Evolutionary conservation across 2,888 invertebrate genomes (phyloP), one percentile per base, ranked within the genome.

Genomic region (Agrotis segetum): DNA sequence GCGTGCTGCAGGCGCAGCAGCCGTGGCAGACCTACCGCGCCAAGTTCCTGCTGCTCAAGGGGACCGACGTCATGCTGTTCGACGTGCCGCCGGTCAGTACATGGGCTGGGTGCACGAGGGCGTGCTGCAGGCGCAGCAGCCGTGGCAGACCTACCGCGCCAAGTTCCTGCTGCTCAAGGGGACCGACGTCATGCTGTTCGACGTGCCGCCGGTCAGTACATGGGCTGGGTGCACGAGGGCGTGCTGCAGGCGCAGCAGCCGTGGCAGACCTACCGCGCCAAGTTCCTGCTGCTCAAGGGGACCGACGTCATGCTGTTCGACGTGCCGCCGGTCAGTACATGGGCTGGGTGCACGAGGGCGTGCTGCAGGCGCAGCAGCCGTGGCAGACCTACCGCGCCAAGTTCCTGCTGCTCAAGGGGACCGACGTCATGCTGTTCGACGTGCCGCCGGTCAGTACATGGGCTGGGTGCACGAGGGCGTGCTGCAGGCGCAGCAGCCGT

Each of bases 91-190:
- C 99, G 83, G 99, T 56, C 34, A 98, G 94, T 99, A 99, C 95
- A 99, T 99, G 98, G 99, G 99, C 59, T 99, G 99, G 99, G 98
- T 99, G 69, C 99, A 99, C 92, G 99, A 99, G 96, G 98, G 99
- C 65, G 97, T 98, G 83, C 97, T 98, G 82, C 97, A 97, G 87
- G 98, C 97, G 88, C 97, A 97, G 90, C 98, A 98, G 89, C 98
- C 98, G 47, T 99, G 99, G 98, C 98, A 99, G 93, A 98, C 98
- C 87, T 99, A 99, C 97, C 98, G 98, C 85, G 98, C 99, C 69
- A 97, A 98, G 92, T 99, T 99, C 96, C 97, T 99, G 75, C 97
- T 99, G 74, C 97, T 99, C 67, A 99, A 99, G 95, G 99, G 99
- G 80, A 98, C 98, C 6, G 99, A 99, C 95, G 97, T 99, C 77